Evolutionary conservation across 2,113 vertebrate genomes (phyloP).

Genomic region (Apodemus sylvaticus): DNA sequence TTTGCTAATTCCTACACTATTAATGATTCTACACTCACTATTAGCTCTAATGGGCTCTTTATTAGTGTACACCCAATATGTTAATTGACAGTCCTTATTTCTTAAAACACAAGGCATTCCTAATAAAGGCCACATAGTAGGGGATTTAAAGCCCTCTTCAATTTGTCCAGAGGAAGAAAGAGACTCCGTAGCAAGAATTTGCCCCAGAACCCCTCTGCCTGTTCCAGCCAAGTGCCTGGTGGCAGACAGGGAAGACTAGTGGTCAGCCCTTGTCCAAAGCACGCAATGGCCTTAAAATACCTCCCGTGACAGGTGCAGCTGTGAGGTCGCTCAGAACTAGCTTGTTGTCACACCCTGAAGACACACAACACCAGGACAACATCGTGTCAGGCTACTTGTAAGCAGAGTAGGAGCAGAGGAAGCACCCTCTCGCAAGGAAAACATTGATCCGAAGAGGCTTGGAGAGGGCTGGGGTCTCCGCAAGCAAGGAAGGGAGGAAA

Average conservation of each 20-base stretch:
- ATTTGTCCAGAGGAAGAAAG: background rate
- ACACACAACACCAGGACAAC: slow-evolving; percentile 89
- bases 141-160: background rate
- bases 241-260: slow-evolving; percentile 73
- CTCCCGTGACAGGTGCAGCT: slow-evolving; percentile 89
- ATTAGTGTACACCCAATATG: slow-evolving; percentile 78
- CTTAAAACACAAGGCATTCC: slow-evolving; percentile 54
- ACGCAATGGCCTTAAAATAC: slow-evolving; percentile 71
- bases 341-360: slow-evolving; percentile 86
- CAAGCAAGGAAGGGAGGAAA: slow-evolving; percentile 85
- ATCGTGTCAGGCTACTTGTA: slow-evolving; percentile 94
- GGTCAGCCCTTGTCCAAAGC: slow-evolving; percentile 80
- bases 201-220: fast-evolving
- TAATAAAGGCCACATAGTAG: background rate
- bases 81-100: slow-evolving; percentile 78
- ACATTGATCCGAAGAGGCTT: slow-evolving; percentile 91
- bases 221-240: slow-evolving; percentile 54
- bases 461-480: slow-evolving; percentile 89
- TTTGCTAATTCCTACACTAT: slow-evolving; percentile 86
- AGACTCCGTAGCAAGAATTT: background rate
- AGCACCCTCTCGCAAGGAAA: slow-evolving; percentile 89
- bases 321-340: slow-evolving; percentile 87
- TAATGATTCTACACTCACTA: slow-evolving; percentile 68
- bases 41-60: slow-evolving; percentile 84
- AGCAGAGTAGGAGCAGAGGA: slow-evolving; percentile 92